Conservation (phyloP, 2,797 vertebrate species). For the Karalla daura region DNA sequence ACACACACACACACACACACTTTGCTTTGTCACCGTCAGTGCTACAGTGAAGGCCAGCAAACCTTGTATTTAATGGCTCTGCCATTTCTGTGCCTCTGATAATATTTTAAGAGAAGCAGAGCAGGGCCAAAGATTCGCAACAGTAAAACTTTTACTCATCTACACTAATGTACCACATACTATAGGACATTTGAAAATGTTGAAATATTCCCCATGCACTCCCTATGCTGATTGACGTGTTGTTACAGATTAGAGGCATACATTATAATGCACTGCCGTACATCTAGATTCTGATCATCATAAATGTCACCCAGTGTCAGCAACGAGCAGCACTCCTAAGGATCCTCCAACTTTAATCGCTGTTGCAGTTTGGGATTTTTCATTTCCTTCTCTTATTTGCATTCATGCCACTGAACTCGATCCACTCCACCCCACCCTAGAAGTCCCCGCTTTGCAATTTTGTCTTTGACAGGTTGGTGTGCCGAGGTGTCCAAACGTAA, state of each 20-base stretch:
- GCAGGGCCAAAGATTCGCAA: not conserved
- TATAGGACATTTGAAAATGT: too few species aligned
- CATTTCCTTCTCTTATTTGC: not conserved
- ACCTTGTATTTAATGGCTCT: constrained; percentile 13
- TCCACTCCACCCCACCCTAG: not conserved
- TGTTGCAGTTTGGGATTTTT: not conserved
- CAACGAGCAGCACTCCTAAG: too few species aligned
- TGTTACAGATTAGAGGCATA: too few species aligned
- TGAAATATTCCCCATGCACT: too few species aligned
- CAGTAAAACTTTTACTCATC: not conserved
- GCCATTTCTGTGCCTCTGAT: not conserved
- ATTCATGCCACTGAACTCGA: not conserved
- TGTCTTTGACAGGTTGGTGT: not conserved
- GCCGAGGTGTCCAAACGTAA: not conserved
- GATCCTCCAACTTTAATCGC: too few species aligned
- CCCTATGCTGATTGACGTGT: too few species aligned
- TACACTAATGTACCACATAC: too few species aligned
- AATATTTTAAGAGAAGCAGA: too few species aligned
- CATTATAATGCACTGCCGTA: too few species aligned
- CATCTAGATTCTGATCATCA: too few species aligned
- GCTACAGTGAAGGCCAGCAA: constrained; percentile 17
- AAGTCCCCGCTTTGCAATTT: not conserved
- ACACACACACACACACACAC: constrained; percentile 2
- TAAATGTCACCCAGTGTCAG: too few species aligned
- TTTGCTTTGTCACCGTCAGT: constrained; percentile 21